Percentiles rank a stretch among this genome's conserved stretches.
Conservation (phyloP, 2,113 vertebrate genomes). For the Pogona vitticeps region DNA sequence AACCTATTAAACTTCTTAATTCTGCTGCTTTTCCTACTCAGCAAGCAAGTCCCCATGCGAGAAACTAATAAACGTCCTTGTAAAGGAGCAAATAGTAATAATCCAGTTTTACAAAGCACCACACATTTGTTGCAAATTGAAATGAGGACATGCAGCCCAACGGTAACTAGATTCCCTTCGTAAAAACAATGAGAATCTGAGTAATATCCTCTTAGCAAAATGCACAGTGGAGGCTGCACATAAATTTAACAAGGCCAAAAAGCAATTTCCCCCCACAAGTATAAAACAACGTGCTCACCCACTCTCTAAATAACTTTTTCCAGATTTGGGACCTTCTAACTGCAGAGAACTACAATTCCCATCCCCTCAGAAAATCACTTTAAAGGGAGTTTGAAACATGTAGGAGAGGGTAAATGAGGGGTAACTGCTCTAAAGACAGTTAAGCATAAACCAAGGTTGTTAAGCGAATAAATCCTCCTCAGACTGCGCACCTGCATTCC, state of each 20-base stretch:
- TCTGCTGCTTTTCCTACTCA: background rate
- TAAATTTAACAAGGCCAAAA: background rate
- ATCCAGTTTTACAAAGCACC: background rate
- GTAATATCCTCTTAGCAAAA: background rate
- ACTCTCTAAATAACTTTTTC: background rate
- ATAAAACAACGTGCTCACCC: background rate
- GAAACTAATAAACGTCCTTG: background rate
- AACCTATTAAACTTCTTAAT: background rate
- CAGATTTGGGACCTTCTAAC: no score
- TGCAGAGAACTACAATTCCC: no score
- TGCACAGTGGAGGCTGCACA: background rate
- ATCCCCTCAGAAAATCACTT: no score
- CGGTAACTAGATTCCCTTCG: background rate
- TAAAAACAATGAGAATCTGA: background rate
- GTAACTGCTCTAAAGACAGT: background rate
- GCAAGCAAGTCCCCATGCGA: background rate
- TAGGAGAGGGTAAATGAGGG: background rate
- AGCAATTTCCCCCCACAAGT: background rate
- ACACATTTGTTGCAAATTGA: background rate
- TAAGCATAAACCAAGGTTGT: background rate
- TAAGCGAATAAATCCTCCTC: background rate
- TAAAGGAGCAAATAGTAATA: background rate
- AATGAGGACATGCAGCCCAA: background rate
- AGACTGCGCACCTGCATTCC: background rate
- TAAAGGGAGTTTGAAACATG: background rate